These are phyloP conservation scores for Macrosiphum euphorbiae DNA, from an alignment of 2,888 invertebrate species.

Conservation along the genomic window DNA sequence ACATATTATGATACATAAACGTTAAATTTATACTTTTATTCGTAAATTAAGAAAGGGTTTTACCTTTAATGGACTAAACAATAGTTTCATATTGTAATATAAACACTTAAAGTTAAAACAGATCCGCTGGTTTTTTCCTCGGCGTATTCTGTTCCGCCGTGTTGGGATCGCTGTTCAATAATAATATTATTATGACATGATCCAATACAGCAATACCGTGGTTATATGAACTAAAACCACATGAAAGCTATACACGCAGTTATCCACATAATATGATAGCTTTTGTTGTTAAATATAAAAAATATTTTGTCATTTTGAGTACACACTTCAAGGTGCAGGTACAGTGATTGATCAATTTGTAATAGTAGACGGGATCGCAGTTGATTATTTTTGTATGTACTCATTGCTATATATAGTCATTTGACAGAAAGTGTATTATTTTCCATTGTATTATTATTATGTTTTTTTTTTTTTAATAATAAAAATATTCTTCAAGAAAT, in stretches of 20 bases:
- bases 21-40: too few species aligned
- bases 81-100: not conserved
- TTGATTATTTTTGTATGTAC: not conserved
- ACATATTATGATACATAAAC: not conserved
- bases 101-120: not conserved
- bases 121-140: not conserved
- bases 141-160: not conserved
- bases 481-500: not conserved
- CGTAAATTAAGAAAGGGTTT: not conserved
- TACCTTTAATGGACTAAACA: not conserved
- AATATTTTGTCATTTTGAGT: slow-evolving; percentile 12
- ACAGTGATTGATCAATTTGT: slow-evolving; percentile 28
- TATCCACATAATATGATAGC: not conserved
- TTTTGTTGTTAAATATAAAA: slow-evolving; percentile 14
- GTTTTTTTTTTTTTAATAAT: not conserved
- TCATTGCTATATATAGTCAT: not conserved
- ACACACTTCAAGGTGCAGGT: not conserved
- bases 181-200: not conserved
- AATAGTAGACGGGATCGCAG: not conserved
- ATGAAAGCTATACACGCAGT: not conserved
- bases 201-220: not conserved
- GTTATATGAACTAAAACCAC: not conserved
- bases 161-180: not conserved
- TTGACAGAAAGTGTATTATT: slow-evolving; percentile 10
- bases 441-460: not conserved